These are phyloP conservation scores for Philereme transversata DNA, from an alignment of 2,888 invertebrate genomes.

Conservation along the genomic window DNA sequence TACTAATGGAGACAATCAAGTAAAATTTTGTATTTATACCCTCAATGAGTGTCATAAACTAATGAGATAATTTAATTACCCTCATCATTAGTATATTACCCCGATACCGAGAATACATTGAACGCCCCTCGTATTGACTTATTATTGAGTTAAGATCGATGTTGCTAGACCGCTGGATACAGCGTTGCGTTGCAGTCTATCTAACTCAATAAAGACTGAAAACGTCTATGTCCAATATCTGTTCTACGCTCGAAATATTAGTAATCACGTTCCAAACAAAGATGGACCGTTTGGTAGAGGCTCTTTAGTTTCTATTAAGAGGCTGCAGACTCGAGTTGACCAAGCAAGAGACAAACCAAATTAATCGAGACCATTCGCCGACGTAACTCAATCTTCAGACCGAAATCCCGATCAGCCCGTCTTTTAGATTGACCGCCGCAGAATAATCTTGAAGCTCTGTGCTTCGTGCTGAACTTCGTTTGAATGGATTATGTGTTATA, in stretches of 20 bases:
- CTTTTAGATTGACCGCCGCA: constrained; percentile 60
- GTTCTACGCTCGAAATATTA: constrained; percentile 50
- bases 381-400: constrained; percentile 68
- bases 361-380: constrained; percentile 77
- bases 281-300: constrained; percentile 64
- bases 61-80: too few relatives aligned
- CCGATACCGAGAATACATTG: too few relatives aligned
- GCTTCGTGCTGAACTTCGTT: constrained; percentile 2
- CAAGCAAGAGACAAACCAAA: constrained; percentile 79
- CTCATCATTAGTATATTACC: too few relatives aligned
- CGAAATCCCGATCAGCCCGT: constrained; percentile 42
- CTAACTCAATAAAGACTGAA: too few relatives aligned
- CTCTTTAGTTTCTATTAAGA: constrained; percentile 65
- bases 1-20: too few relatives aligned
- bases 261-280: constrained; percentile 74
- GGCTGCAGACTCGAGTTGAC: constrained; percentile 43
- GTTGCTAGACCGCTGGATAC: too few relatives aligned
- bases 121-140: too few relatives aligned
- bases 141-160: too few relatives aligned
- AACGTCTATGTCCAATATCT: constrained; percentile 24
- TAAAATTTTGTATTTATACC: too few relatives aligned
- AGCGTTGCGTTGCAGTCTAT: too few relatives aligned
- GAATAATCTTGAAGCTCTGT: constrained; percentile 18
- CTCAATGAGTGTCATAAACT: too few relatives aligned
- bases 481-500: neutral